phyloP scores from a whole-genome alignment of 2,113 vertebrate genomes.

The Apteryx mantelli region DNA sequence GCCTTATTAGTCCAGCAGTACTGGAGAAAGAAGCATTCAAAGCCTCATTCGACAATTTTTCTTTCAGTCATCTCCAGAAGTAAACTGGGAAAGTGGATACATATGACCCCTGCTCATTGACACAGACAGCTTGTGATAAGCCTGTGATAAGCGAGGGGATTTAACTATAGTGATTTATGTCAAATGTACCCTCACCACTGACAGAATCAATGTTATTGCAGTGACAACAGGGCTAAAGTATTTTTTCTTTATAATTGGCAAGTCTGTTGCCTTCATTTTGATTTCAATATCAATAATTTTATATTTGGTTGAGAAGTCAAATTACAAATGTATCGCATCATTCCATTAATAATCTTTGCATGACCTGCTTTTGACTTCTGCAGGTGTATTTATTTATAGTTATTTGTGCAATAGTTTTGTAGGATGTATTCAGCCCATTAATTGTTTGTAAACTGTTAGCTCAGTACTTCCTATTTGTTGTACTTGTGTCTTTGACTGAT shows the following conservation, averaged over 20 bases:
- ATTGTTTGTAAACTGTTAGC: fast-evolving
- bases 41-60: neutral
- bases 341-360: neutral
- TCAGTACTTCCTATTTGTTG: neutral
- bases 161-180: neutral
- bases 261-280: neutral
- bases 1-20: neutral
- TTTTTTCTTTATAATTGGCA: neutral
- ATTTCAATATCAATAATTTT: neutral
- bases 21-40: neutral
- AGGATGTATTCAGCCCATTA: neutral
- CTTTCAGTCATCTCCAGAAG: neutral
- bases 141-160: neutral
- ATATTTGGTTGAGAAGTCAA: neutral
- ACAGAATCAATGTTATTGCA: neutral
- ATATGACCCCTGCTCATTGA: neutral
- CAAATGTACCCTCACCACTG: neutral
- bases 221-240: neutral
- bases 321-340: neutral
- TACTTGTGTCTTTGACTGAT: neutral
- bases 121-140: neutral
- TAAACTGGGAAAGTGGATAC: neutral
- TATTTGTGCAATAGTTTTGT: neutral
- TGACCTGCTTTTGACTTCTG: neutral
- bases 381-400: neutral